phyloP scores from a whole-genome alignment of 2,113 vertebrate species.

The Muscicapa adusta region DNA sequence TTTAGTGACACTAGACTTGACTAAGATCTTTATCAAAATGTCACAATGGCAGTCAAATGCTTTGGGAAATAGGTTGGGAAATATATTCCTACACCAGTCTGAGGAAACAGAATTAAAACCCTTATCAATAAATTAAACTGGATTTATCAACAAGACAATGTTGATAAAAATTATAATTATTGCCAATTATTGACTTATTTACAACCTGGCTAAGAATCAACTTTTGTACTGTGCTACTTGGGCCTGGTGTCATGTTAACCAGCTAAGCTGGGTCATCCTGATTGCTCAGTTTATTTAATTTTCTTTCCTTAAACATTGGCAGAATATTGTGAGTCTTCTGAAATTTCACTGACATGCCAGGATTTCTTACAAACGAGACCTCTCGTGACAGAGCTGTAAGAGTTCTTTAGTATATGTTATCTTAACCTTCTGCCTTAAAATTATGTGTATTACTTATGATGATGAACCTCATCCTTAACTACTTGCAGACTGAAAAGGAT shows the following conservation, averaged over 20 bases:
- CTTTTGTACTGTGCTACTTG: not conserved
- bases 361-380: not conserved
- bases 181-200: conserved; percentile 46
- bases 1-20: not conserved
- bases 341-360: not conserved
- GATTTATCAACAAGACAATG: not conserved
- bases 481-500: not conserved
- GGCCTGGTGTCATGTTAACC: conserved; percentile 9
- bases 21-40: not conserved
- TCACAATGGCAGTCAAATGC: not conserved
- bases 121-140: conserved; percentile 2
- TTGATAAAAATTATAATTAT: not conserved
- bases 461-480: not conserved
- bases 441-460: not conserved
- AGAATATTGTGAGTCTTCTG: not conserved
- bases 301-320: conserved; percentile 25
- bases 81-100: not conserved
- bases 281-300: not conserved
- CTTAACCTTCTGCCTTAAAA: not conserved
- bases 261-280: conserved; percentile 34
- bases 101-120: not conserved
- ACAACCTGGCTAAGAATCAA: not conserved
- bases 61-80: not conserved
- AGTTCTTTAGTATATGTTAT: not conserved
- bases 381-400: not conserved